These are phyloP conservation scores for Hylia prasina DNA, from an alignment of 2,113 vertebrate genomes.

Conservation along the genomic window DNA sequence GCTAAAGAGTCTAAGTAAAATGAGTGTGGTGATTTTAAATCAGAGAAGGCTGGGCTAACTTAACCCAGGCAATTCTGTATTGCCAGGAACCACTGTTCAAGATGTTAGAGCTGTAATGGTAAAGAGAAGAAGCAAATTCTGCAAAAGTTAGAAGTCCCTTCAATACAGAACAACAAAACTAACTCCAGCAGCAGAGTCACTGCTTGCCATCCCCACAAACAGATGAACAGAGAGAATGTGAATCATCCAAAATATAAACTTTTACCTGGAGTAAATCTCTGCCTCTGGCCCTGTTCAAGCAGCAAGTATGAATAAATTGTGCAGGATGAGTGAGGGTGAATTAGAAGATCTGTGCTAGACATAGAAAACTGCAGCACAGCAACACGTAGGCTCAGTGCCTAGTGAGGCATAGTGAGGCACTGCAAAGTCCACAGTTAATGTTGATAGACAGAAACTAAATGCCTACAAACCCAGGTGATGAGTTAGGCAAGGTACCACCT, in stretches of 20 bases:
- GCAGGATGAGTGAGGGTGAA: neutral
- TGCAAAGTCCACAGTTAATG: neutral
- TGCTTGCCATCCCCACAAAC: neutral
- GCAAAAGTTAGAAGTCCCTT: neutral
- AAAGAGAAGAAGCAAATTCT: neutral
- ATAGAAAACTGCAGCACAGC: neutral
- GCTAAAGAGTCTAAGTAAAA: neutral
- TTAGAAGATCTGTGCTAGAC: neutral
- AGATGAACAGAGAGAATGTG: neutral
- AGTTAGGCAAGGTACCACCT: neutral
- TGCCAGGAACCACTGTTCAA: neutral
- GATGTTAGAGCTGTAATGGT: neutral
- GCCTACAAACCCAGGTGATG: neutral
- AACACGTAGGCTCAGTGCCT: neutral
- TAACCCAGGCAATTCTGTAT: neutral
- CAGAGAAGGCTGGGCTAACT: neutral
- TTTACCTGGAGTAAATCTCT: neutral
- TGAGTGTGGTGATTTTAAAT: neutral
- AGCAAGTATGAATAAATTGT: neutral
- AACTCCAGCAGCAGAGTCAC: neutral
- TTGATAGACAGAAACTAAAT: neutral
- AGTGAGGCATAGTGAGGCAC: neutral
- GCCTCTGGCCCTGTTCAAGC: neutral
- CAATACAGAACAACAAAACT: neutral
- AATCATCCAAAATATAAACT: neutral